phyloP scores from a whole-genome alignment of 2,888 invertebrate genomes.

The Spilarctia lutea region DNA sequence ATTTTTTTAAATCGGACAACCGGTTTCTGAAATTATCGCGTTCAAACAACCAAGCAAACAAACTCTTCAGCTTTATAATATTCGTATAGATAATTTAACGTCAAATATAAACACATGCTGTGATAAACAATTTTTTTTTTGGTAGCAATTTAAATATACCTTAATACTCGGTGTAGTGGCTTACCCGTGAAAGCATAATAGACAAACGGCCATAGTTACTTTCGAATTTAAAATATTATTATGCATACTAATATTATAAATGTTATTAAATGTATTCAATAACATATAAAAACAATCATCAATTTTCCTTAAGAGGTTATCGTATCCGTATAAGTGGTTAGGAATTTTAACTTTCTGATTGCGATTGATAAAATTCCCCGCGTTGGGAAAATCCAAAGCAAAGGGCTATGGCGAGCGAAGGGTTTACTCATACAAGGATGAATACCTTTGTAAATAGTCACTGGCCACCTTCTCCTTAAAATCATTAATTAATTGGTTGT shows the following conservation, averaged over 20 bases:
- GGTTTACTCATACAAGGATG: neutral
- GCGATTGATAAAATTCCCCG: conserved; percentile 1
- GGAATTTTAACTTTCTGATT: neutral
- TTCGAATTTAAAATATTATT: neutral
- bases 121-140: neutral
- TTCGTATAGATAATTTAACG: neutral
- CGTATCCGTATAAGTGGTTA: neutral
- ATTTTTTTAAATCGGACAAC: too few species aligned
- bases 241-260: too few species aligned
- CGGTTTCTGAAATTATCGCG: too few species aligned
- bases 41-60: too few species aligned
- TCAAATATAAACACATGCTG: neutral
- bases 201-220: too few species aligned
- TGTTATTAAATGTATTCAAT: too few species aligned
- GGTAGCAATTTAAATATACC: neutral
- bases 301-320: neutral
- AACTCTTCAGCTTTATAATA: too few species aligned
- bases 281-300: neutral
- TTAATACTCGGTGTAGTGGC: too few species aligned
- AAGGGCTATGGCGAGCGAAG: neutral
- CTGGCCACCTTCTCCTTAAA: neutral
- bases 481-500: neutral
- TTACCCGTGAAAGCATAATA: too few species aligned
- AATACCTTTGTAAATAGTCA: neutral
- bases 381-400: neutral